Base-by-base conservation (phyloP, 2,797 vertebrate genomes). In the Acanthurus leucopareius region DNA sequence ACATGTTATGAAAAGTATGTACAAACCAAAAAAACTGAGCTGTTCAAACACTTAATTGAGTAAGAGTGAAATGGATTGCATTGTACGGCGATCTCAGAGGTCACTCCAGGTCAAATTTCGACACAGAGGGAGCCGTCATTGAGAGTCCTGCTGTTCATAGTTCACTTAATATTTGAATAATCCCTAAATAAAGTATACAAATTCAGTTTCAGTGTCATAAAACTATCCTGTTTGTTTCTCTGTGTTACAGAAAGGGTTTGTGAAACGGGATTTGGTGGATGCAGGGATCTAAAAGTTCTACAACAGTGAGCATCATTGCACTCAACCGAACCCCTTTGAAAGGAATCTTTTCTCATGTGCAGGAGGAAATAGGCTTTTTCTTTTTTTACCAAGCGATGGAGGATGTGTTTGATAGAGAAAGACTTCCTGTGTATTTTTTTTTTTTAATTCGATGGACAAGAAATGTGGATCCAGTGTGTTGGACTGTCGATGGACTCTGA, bases 181-280 rank as follows among this genome's bases (percentile, higher is more conserved):
- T 20, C 8, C 10, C 60, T 13, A 5, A 48, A 22, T 53, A 15
- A 57, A 19, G 51, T 4, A 20, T 17, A 3, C 20, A 28, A 7
- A 17, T 2, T 35, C 0, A 8, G 17, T 22, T 57, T 20, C 25
- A 8, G 42, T 62, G 45, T 68, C 3, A 3, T 72, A 56, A 85
- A 54, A 16, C 13, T 45, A 0, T 7, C 8, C 56, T 68, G 58
- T 84, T 86, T 69, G 56, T 72, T 77, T 75, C 69, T 87, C 59
- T 91, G 70, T 75, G 65, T 94, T 94, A 86, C 93, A 96, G 95
- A 94, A 91, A 93, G 94, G 94, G 13, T 96, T 35, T 63, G 0
- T 1, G 0, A 94, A 38, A 87, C 4, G 7, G 0, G 80, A 94
- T 51, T 93, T 96, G 82, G 1, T 2, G 1, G 90, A 94, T 15